These are phyloP conservation scores for Callionymus lyra DNA, from an alignment of 2,113 vertebrate species.

Conservation along the genomic window DNA sequence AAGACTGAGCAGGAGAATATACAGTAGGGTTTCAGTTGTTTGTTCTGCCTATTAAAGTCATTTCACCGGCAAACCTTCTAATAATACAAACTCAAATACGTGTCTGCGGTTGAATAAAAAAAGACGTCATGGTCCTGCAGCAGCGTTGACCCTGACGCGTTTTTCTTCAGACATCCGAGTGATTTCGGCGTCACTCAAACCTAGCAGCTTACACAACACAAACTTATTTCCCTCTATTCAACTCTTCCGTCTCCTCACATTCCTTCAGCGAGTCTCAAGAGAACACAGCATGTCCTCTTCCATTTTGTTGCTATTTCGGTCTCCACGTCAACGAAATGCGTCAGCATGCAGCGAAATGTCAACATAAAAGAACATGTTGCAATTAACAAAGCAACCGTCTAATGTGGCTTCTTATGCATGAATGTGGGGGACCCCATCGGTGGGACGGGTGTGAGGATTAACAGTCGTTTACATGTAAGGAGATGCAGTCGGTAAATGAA, in stretches of 20 bases:
- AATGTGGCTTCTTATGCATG: conserved; percentile 18
- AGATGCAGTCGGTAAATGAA: too few relatives aligned
- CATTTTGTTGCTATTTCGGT: conserved; percentile 60
- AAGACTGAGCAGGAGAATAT: too few relatives aligned
- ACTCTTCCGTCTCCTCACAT: too few relatives aligned
- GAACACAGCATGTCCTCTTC: conserved; percentile 58
- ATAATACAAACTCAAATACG: too few relatives aligned
- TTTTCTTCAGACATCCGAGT: too few relatives aligned
- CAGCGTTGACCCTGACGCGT: too few relatives aligned
- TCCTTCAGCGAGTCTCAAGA: conserved; percentile 47
- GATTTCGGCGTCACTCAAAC: too few relatives aligned
- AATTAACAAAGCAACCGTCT: conserved; percentile 41
- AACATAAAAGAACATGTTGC: conserved; percentile 46
- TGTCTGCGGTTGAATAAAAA: too few relatives aligned
- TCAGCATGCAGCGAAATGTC: conserved; percentile 48
- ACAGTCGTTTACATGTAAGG: background rate
- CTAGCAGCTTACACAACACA: conserved; percentile 54
- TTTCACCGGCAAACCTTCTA: too few relatives aligned
- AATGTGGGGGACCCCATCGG: background rate
- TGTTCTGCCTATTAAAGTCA: too few relatives aligned
- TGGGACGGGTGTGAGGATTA: conserved; percentile 19
- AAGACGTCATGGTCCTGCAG: too few relatives aligned
- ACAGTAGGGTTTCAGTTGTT: too few relatives aligned
- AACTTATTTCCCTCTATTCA: conserved; percentile 9
- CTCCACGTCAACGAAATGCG: conserved; percentile 60